Conservation (phyloP, 2,797 vertebrate species). For the Sebastiscus albofasciatus region DNA sequence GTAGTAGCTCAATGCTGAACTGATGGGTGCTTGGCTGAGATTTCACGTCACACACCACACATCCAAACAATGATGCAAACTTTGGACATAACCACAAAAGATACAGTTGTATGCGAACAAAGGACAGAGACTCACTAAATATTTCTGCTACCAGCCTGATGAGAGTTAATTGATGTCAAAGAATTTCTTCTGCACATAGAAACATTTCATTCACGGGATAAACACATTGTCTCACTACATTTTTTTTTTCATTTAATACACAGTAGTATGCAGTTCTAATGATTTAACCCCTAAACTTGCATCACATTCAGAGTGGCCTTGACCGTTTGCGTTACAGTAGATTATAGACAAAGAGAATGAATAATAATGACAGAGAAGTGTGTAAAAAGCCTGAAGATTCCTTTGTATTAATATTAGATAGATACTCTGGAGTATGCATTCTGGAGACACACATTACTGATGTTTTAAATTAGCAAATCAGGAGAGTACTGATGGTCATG, state of each 20-base stretch:
- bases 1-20: constrained; percentile 32
- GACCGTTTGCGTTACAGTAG: not conserved
- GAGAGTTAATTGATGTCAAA: constrained; percentile 74
- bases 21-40: constrained; percentile 56
- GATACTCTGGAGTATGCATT: not conserved
- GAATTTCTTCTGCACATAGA: constrained; percentile 39
- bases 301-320: constrained; percentile 2
- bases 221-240: constrained; percentile 23
- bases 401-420: constrained; percentile 10
- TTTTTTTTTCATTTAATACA: constrained; percentile 17
- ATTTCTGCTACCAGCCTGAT: constrained; percentile 44
- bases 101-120: constrained; percentile 52
- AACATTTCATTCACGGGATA: constrained; percentile 38
- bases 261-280: not conserved
- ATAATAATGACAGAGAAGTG: not conserved
- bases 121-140: constrained; percentile 30
- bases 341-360: constrained; percentile 12
- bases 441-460: not conserved
- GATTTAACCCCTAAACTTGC: constrained; percentile 14
- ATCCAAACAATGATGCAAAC: constrained; percentile 77
- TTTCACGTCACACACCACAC: constrained; percentile 43
- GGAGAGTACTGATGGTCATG: not conserved
- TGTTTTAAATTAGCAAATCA: constrained; percentile 13
- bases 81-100: constrained; percentile 66
- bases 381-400: not conserved